phyloP scores from a whole-genome alignment of 2,113 vertebrate genomes.

The Syngnathoides biaculeatus region DNA sequence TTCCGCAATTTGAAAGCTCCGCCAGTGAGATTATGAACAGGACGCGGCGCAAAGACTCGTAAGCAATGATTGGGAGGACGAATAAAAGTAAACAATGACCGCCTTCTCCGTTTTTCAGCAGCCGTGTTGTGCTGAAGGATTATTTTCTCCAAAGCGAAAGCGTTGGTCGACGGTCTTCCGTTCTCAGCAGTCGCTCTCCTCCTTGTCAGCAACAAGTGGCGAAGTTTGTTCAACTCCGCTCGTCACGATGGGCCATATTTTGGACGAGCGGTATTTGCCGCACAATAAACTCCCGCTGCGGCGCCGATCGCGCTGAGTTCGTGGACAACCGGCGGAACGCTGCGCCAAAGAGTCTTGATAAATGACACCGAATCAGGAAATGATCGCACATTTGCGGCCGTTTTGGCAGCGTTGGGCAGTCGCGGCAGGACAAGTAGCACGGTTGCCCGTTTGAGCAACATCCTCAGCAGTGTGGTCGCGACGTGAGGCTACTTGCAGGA shows the following conservation, averaged over 20 bases:
- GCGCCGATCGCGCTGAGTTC: neutral
- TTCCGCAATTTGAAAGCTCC: conserved; percentile 3
- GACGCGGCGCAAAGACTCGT: neutral
- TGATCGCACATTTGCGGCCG: neutral
- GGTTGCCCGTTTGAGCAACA: neutral
- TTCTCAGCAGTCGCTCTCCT: neutral
- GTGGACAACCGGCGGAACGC: neutral
- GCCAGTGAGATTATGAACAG: conserved; percentile 1
- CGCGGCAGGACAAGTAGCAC: neutral
- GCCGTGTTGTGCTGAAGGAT: neutral
- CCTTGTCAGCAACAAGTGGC: neutral
- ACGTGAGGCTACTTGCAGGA: too few species aligned
- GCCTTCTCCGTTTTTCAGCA: neutral
- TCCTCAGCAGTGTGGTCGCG: neutral
- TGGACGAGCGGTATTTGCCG: neutral
- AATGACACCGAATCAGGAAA: neutral
- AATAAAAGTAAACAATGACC: conserved; percentile 6
- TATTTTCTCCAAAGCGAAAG: neutral
- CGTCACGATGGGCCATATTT: neutral
- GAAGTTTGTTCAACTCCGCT: neutral
- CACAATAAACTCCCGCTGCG: neutral
- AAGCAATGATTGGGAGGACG: neutral
- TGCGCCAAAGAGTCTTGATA: neutral
- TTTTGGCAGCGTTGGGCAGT: neutral
- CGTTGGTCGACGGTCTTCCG: neutral